A percentile compares a stretch with the other conserved stretches of the same genome.
Conservation (phyloP, 2,888 invertebrate species). For the Hirtodrosophila trivittata region DNA sequence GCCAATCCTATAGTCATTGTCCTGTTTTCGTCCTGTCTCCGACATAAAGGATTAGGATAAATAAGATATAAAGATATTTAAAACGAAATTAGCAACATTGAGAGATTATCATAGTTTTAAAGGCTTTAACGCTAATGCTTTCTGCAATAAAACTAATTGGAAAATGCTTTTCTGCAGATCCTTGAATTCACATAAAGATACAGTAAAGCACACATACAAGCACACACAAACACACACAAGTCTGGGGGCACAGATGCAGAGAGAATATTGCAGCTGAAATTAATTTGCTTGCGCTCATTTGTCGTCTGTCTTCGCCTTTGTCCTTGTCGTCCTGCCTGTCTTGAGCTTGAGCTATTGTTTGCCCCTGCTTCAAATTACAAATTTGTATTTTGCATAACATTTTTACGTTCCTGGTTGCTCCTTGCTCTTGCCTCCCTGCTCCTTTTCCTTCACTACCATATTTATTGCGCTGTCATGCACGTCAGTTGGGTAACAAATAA, state of each 20-base stretch:
- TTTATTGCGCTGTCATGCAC: constrained; percentile 59
- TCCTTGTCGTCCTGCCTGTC: constrained; percentile 16
- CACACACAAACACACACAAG: constrained; percentile 1
- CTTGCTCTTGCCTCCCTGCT: constrained; percentile 3
- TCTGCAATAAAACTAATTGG: constrained; percentile 16
- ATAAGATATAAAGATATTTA: neutral
- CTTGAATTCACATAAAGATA: constrained; percentile 8
- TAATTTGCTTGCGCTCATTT: constrained; percentile 60
- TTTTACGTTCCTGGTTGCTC: constrained; percentile 8
- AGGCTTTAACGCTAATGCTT: constrained; percentile 1
- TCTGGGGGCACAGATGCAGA: constrained; percentile 8
- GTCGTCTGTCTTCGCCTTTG: constrained; percentile 37
- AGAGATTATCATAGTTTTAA: constrained; percentile 12
- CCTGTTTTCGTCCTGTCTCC: no score
- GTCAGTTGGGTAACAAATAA: constrained; percentile 8
- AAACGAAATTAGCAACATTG: constrained; percentile 14
- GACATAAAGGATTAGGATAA: no score
- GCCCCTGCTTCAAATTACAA: constrained; percentile 39
- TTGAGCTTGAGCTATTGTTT: constrained; percentile 21
- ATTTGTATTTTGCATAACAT: constrained; percentile 49
- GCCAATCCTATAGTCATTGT: no score
- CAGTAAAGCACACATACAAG: neutral
- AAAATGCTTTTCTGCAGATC: constrained; percentile 33
- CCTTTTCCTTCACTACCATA: constrained; percentile 36
- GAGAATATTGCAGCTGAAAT: constrained; percentile 49